Base-by-base conservation (phyloP, 2,888 invertebrate genomes). In the Trypoxylon attenuatum region DNA sequence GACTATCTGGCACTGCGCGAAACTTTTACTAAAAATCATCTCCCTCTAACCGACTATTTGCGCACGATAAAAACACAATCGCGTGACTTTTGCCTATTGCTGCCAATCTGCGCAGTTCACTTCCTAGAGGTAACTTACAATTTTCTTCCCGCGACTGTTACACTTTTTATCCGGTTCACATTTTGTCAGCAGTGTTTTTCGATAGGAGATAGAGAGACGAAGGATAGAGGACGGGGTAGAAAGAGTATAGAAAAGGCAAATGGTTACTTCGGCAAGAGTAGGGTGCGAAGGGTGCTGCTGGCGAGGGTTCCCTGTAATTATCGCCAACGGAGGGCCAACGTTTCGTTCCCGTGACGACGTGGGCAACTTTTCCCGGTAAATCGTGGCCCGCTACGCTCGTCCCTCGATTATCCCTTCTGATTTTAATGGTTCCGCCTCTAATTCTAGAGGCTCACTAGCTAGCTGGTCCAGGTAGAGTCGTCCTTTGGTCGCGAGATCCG, bases 401-500 rank as follows among this genome's bases (percentile, higher is more conserved):
- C 58, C 29, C 70, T 74, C 83, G 77, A 76, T 82, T 83, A 83
- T 83, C 81, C 79, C 79, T 79, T 71, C 67, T 75, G 78, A 78
- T 80, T 81, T 83, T 82, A 82, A 83, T 83, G 83, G 78, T 71
- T 74, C 74, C 62, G 71, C 73, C 79, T 77, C 79, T 80, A 83
- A 83, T 83, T 83, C 81, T 82, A 82, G 81, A 82, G 78, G 59
- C 10, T 4, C 33, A 10, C 13, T 10, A 13, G 13, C 33, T 13
- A 3, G 33, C 5, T 10, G 8, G 4, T 6, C 33, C 3, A 4
- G 33, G 10, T 10, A 33, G 33, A 8, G 8, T 33, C 33, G 33
- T n/a, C n/a, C n/a, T n/a, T n/a, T n/a, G 33, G 33, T 33, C 33
- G 13, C n/a, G n/a, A n/a, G n/a, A n/a, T n/a, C n/a, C n/a, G n/a